Conservation (phyloP, 2,888 invertebrate genomes). For the Beris morrisii region DNA sequence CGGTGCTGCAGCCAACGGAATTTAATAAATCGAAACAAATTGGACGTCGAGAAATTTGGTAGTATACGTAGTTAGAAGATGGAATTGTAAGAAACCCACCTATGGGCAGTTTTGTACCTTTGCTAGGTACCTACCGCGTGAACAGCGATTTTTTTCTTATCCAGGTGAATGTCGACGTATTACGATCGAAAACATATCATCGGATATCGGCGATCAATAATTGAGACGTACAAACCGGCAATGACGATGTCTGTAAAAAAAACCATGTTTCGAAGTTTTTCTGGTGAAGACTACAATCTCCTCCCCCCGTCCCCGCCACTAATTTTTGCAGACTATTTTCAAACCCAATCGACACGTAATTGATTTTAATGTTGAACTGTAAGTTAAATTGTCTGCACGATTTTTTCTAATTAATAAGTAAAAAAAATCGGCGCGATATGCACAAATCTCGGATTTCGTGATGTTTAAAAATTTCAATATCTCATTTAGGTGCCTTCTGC, state of each 20-base stretch:
- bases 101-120: background rate
- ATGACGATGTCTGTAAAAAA: background rate
- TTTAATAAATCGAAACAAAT: constrained; percentile 29
- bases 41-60: constrained; percentile 9
- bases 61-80: background rate
- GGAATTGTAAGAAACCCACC: background rate
- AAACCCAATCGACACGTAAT: constrained; percentile 19
- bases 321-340: background rate
- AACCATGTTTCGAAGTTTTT: background rate
- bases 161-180: too few relatives aligned
- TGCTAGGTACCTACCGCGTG: background rate
- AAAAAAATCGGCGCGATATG: constrained; percentile 11
- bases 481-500: constrained; percentile 23
- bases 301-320: background rate
- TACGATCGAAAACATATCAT: background rate
- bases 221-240: constrained; percentile 14
- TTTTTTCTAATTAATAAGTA: constrained; percentile 27
- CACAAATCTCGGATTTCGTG: constrained; percentile 15
- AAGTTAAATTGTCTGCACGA: constrained; percentile 10
- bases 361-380: constrained; percentile 26
- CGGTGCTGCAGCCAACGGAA: background rate
- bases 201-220: background rate
- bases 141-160: too few relatives aligned
- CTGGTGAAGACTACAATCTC: background rate
- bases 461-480: constrained; percentile 4